Base-by-base conservation (phyloP, 2,888 invertebrate species). In the Eupeodes luniger region DNA sequence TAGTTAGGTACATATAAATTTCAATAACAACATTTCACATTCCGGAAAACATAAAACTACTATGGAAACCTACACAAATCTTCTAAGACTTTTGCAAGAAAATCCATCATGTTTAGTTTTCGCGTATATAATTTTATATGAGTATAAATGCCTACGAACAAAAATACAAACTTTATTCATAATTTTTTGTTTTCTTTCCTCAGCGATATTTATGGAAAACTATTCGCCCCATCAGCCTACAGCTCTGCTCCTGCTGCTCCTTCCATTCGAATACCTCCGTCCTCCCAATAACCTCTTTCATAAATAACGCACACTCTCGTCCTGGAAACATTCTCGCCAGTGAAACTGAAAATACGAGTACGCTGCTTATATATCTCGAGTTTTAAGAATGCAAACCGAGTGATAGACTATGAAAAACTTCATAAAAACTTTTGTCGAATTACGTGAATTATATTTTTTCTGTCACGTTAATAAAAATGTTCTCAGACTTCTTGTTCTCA, bases 381-480 rank as follows among this genome's bases (percentile, higher is more conserved):
- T 62, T 85, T 67, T 70, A 64, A 62, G 51, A 67, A 62, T 74
- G 59, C 67, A 59, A 70, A 74, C 64, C 57, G 7, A 69, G 67
- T 78, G 75, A 53, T 81, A 64, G 66, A 72, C 78, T 74, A 66
- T 70, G 74, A 69, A 86, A 64, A 86, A 64, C 82, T 86, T 78
- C 79, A 86, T 86, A 79, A 82, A 86, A 59, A 69, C 51, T 83
- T 85, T 85, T 78, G 77, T 85, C 74, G 82, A 79, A 79, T 76
- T 76, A 83, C 78, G 86, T 82, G 82, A 57, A 82, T 64, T 70
- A 64, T 81, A 81, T 81, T 81, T 81, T 78, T 78, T 76, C 74
- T 74, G 77, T 82, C 72, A 51, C 47, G 66, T 78, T 78, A 81
- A 85, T 78, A 85, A 75, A 82, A 75, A 82, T 78, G 44, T 62